These are phyloP conservation scores for Lochmaea capreae DNA, from an alignment of 2,888 invertebrate species.

Conservation along the genomic window DNA sequence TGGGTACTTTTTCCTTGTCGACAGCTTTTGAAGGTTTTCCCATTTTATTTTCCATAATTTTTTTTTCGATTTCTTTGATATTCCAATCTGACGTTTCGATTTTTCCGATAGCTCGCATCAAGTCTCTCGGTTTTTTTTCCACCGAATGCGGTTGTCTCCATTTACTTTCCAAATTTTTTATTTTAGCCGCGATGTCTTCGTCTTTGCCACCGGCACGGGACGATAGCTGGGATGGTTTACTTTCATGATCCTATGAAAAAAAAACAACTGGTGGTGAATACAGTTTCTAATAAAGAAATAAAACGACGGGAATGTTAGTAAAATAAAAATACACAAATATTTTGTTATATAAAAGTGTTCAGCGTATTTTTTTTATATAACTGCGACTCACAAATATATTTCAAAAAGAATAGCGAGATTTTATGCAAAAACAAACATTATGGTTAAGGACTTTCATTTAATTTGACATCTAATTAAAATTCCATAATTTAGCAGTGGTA, in stretches of 20 bases:
- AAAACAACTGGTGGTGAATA: slow-evolving; percentile 11
- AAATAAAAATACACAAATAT: too few relatives aligned
- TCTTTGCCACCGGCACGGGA: slow-evolving; percentile 58
- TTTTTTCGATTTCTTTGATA: slow-evolving; percentile 89
- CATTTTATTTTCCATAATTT: slow-evolving; percentile 80
- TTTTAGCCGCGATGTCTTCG: slow-evolving; percentile 72
- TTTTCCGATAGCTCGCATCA: slow-evolving; percentile 83
- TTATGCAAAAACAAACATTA: too few relatives aligned
- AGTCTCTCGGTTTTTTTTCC: slow-evolving; percentile 86
- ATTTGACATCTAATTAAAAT: too few relatives aligned
- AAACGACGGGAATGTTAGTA: too few relatives aligned
- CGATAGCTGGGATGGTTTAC: slow-evolving; percentile 55
- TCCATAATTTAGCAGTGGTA: too few relatives aligned
- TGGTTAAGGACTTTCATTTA: too few relatives aligned
- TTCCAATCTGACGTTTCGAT: slow-evolving; percentile 93
- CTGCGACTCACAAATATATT: too few relatives aligned
- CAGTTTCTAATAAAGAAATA: neutral
- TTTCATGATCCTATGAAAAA: slow-evolving; percentile 60
- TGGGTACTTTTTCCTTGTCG: slow-evolving; percentile 81
- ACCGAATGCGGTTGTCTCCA: slow-evolving; percentile 71
- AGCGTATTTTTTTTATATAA: too few relatives aligned
- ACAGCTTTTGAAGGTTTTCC: slow-evolving; percentile 67
- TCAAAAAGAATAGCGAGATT: too few relatives aligned
- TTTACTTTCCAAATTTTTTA: slow-evolving; percentile 84
- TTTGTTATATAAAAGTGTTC: too few relatives aligned